Evolutionary conservation across 2,113 vertebrate species (phyloP), one percentile per base, ranked within the genome.

Genomic region (Phaethornis superciliosus): DNA sequence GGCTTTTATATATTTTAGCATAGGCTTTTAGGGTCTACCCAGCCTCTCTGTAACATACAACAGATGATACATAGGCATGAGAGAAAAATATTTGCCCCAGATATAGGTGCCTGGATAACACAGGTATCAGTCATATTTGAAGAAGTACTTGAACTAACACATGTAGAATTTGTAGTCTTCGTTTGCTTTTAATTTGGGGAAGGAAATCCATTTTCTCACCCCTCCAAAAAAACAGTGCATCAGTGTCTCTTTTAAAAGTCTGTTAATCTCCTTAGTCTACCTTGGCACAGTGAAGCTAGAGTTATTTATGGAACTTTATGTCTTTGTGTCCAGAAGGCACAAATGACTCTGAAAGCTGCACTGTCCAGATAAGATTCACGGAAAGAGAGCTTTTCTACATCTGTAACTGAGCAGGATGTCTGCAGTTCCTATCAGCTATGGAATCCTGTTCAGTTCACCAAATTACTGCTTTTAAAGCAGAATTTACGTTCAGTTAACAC

Each of bases 261-360:
- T 21, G 24, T 75, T 96, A 70, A 92, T 91, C 47, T 85, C 23
- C 22, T 88, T 78, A 76, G 49, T 60, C 33, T 93, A 69, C 35
- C 44, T 88, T 68, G 27, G 17, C 85, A 52, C 42, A 55, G 44
- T 63, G 55, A 83, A 68, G 17, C 52, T 86, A 70, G 22, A 49
- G 52, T 91, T 95, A 82, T 85, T 96, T 96, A 81, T 78, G 47
- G 35, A 74, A 56, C 18, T 42, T 78, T 21, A 13, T 78, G 84
- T 71, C 75, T 91, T 81, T 75, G 64, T 55, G 35, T 88, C 62
- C 83, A 91, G 51, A 69, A 96, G 68, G 68, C 81, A 81, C 54
- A 83, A 94, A 95, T 62, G 32, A 17, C 24, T 83, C 89, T 95
- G 55, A 89, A 91, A 94, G 64, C 63, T 97, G 82, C 35, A 28